Base-by-base conservation (phyloP, 2,797 vertebrate genomes). In the Chloroceryle amazona region DNA sequence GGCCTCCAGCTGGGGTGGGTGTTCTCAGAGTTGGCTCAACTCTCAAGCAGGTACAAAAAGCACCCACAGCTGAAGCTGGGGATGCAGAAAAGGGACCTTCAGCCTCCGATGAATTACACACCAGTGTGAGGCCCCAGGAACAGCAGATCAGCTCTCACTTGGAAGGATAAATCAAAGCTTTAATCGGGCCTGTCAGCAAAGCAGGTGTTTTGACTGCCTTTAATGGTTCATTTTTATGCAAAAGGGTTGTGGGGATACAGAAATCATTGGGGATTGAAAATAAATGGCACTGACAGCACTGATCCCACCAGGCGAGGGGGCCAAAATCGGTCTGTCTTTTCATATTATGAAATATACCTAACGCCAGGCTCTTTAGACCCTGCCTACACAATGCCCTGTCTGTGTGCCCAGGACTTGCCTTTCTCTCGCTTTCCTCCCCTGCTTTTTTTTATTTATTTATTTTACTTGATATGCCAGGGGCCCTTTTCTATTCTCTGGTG, bases 171-270 rank as follows among this genome's bases (percentile, higher is more conserved):
- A 98, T 98, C 98, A 98, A 97, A 97, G 97, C 96, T 93, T 98
- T 98, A 98, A 98, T 98, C 66, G 29, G 96, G 91, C 94, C 96
- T 98, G 98, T 98, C 98, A 97, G 91, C 55, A 98, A 98, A 98
- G 98, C 98, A 98, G 98, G 98, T 98, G 98, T 98, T 98, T 98
- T 97, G 97, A 98, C 95, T 96, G 98, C 95, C 91, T 98, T 97
- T 96, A 91, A 91, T 91, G 93, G 96, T 97, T 98, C 97, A 98
- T 98, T 98, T 98, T 98, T 96, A 98, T 98, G 98, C 97, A 98
- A 98, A 98, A 93, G 71, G 58, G 70, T 90, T 97, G 93, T 84
- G 95, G 95, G 81, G 95, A 98, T 88, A 96, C 93, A 98, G 97
- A 98, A 98, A 98, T 98, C 98, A 98, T 10, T 84, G 90, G 97